A percentile compares a stretch with the other conserved stretches of the same genome.
phyloP scores from a whole-genome alignment of 2,888 invertebrate genomes.

The Lagria hirta region DNA sequence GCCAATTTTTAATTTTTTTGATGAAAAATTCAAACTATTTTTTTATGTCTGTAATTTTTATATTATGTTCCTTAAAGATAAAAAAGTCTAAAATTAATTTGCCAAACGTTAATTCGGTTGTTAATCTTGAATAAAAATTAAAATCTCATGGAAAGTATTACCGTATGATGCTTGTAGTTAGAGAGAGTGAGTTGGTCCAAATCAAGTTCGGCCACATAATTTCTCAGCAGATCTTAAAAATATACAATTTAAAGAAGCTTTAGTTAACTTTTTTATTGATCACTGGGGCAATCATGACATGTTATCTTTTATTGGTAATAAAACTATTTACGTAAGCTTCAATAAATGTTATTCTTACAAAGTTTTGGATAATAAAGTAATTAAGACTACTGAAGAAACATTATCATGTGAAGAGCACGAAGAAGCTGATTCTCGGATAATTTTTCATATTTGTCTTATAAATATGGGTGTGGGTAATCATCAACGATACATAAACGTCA shows the following conservation, averaged over 20 bases:
- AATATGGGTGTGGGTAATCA: conserved; percentile 32
- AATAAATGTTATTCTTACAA: conserved; percentile 34
- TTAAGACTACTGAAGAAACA: no score
- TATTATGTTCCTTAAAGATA: no score
- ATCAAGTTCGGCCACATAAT: conserved; percentile 36
- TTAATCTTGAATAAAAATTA: no score
- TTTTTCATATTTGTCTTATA: conserved; percentile 31
- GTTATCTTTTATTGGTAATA: conserved; percentile 36
- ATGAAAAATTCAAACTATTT: no score
- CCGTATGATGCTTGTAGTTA: no score
- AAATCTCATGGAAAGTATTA: no score
- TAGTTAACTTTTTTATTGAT: conserved; percentile 36
- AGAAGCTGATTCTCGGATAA: conserved; percentile 28
- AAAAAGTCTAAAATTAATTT: no score
- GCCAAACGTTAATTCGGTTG: no score
- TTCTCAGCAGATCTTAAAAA: conserved; percentile 36
- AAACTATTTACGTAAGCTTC: conserved; percentile 29
- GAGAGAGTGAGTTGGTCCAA: conserved; percentile 35
- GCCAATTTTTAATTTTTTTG: no score
- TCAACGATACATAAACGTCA: conserved; percentile 28
- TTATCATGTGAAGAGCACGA: conserved; percentile 31
- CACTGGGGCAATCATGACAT: conserved; percentile 39
- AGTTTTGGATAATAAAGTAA: no score
- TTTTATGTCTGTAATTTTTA: no score
- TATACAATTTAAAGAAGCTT: conserved; percentile 35